A percentile compares a stretch with the other conserved stretches of the same genome.
Evolutionary conservation across 2,888 invertebrate genomes (phyloP).

Genomic region (Rhorus exstirpatorius): DNA sequence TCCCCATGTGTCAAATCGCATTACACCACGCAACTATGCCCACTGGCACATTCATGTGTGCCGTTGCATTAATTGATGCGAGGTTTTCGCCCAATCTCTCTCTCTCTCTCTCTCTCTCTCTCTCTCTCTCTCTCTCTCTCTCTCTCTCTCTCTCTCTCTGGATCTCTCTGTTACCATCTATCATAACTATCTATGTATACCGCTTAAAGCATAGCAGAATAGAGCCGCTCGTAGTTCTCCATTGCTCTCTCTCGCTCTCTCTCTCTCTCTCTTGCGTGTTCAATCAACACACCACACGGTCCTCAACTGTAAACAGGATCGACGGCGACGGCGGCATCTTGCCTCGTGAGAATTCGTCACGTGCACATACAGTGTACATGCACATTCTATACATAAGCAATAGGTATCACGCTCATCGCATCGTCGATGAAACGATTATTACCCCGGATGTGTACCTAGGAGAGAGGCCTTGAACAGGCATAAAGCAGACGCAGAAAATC

Average conservation of each 20-base stretch:
- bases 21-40: conserved; percentile 81
- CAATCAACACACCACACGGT: conserved; percentile 75
- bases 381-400: conserved; percentile 17
- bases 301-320: conserved; percentile 46
- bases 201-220: conserved; percentile 37
- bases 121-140: conserved; percentile 53
- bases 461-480: conserved; percentile 13
- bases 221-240: conserved; percentile 43
- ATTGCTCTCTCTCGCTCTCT: conserved; percentile 3
- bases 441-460: conserved; percentile 32
- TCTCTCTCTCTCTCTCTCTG: conserved; percentile 10
- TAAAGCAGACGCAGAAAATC: conserved; percentile 36
- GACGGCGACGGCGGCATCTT: conserved; percentile 44
- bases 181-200: conserved; percentile 17
- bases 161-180: conserved; percentile 1
- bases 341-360: conserved; percentile 83
- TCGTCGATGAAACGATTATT: conserved; percentile 63
- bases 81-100: conserved; percentile 70
- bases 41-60: conserved; percentile 82
- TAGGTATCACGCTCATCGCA: conserved; percentile 50
- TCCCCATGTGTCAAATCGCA: conserved; percentile 79
- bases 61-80: conserved; percentile 84
- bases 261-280: conserved; percentile 52
- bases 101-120: conserved; percentile 38
- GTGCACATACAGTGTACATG: conserved; percentile 71